Conservation (phyloP, 2,888 invertebrate species). For the Eledona agricola region DNA sequence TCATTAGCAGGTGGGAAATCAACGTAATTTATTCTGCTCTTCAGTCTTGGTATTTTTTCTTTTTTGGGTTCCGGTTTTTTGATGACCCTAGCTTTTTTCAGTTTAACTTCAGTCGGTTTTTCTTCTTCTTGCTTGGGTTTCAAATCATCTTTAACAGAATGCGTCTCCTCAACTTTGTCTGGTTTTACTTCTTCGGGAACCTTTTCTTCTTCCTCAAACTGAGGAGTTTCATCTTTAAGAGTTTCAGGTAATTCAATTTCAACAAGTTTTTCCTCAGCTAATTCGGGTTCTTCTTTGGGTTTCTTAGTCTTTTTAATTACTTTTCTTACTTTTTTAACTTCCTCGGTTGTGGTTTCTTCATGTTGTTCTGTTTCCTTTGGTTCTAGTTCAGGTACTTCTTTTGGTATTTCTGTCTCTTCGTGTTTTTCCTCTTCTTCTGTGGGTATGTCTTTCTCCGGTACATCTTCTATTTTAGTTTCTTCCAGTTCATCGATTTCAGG, state of each 20-base stretch:
- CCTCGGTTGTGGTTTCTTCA: constrained; percentile 29
- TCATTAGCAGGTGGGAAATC: constrained; percentile 62
- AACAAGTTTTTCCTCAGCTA: constrained; percentile 47
- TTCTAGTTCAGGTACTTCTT: constrained; percentile 13
- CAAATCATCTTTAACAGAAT: constrained; percentile 40
- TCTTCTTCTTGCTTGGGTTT: constrained; percentile 49
- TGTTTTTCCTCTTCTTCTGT: constrained; percentile 40
- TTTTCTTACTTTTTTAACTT: constrained; percentile 12
- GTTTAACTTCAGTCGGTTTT: constrained; percentile 68
- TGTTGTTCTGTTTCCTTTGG: too few relatives aligned
- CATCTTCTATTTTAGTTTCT: constrained; percentile 34
- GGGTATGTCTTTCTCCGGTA: constrained; percentile 46
- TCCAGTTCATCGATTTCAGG: constrained; percentile 41
- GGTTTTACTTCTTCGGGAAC: constrained; percentile 48
- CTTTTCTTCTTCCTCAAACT: constrained; percentile 40
- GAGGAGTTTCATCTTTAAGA: constrained; percentile 33
- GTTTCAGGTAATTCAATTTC: constrained; percentile 43
- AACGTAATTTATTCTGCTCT: constrained; percentile 62
- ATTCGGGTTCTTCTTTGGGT: constrained; percentile 40
- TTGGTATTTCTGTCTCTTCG: constrained; percentile 8
- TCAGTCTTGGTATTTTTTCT: constrained; percentile 62
- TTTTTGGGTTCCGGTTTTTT: constrained; percentile 56
- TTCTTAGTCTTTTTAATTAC: constrained; percentile 12
- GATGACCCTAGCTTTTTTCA: constrained; percentile 59
- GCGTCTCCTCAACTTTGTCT: constrained; percentile 37